Evolutionary conservation across 2,113 vertebrate genomes (phyloP).

Genomic region (Acrocephalus kingi): DNA sequence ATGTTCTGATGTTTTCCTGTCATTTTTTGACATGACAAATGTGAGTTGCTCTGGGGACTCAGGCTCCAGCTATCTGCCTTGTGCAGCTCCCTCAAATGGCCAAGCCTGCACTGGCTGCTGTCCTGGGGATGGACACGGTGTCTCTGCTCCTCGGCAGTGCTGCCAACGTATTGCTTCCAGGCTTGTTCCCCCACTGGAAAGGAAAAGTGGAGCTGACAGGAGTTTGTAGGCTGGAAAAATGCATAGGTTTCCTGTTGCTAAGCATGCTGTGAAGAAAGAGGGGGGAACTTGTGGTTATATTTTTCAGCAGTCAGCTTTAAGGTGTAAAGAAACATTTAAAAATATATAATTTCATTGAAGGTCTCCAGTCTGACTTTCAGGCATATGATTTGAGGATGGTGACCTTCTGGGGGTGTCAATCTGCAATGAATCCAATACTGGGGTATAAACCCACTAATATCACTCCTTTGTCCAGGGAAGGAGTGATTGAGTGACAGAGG

Average conservation of each 20-base stretch:
- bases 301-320: neutral
- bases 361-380: neutral
- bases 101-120: neutral
- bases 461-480: neutral
- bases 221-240: neutral
- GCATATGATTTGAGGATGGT: rapidly evolving
- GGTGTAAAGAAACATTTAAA: neutral
- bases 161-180: neutral
- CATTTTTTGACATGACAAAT: neutral
- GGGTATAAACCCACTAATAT: neutral
- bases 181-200: neutral
- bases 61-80: neutral
- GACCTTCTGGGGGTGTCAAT: neutral
- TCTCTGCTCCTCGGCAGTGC: neutral
- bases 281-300: neutral
- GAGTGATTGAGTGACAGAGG: neutral
- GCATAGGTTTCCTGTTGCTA: neutral
- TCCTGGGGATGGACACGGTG: neutral
- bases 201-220: neutral
- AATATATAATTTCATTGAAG: neutral
- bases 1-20: neutral
- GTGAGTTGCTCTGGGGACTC: neutral
- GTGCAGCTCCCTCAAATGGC: neutral
- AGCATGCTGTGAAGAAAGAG: neutral
- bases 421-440: neutral